Conservation (phyloP, 2,797 vertebrate genomes). For the Thripadectes ignobilis region DNA sequence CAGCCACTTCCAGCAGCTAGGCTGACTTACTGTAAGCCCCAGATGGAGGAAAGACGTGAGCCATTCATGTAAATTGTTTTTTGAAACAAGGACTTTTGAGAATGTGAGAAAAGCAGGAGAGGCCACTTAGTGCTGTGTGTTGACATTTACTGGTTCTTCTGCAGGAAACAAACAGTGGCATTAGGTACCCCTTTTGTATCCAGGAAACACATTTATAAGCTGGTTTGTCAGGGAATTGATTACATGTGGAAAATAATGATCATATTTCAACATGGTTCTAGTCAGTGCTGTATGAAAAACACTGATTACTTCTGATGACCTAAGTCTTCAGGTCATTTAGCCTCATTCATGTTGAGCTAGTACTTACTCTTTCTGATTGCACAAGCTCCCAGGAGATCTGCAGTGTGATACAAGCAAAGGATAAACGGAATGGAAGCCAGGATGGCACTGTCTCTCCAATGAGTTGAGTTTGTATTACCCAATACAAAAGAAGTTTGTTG, state of each 20-base stretch:
- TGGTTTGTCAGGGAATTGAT: not conserved
- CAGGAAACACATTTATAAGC: slow-evolving; percentile 36
- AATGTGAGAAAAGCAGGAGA: not conserved
- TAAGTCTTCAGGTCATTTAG: not conserved
- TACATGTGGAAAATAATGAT: not conserved
- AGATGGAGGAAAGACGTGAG: not conserved
- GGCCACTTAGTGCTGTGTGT: not conserved
- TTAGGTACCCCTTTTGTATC: slow-evolving; percentile 9
- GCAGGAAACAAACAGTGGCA: not conserved
- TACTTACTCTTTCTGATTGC: fast-evolving
- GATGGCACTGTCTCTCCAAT: not conserved
- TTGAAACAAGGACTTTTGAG: not conserved
- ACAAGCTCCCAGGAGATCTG: not conserved
- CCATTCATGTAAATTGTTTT: not conserved
- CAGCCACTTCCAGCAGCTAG: not conserved
- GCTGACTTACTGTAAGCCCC: not conserved
- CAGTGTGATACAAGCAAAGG: not conserved
- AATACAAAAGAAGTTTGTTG: not conserved
- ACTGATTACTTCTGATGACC: not conserved
- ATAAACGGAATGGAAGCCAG: not conserved
- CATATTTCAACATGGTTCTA: not conserved
- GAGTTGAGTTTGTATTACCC: not conserved
- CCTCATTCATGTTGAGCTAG: not conserved
- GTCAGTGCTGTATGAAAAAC: not conserved
- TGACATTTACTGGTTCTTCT: not conserved